Percentiles rank a stretch among this genome's conserved stretches.
phyloP scores from a whole-genome alignment of 92 coral and sea anemone genomes.

The Scolanthus callimorphus region DNA sequence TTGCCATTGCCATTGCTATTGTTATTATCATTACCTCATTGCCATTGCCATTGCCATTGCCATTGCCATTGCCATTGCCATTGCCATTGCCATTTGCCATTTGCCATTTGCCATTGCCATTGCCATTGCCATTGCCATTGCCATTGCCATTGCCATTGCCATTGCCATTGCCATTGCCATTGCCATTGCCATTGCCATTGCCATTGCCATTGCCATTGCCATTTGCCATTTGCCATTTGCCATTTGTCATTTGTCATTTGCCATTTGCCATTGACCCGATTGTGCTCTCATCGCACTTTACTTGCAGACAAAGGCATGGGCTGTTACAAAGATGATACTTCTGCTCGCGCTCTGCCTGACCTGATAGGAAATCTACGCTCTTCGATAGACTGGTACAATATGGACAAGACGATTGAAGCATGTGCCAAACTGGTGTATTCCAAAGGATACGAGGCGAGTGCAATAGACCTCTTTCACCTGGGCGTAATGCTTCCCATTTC shows the following conservation, averaged over 20 bases:
- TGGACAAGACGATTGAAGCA: slow-evolving; percentile 58
- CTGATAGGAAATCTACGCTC: slow-evolving; percentile 40
- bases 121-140: slow-evolving; percentile 7
- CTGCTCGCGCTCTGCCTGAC: slow-evolving; percentile 44
- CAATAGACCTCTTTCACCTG: no score
- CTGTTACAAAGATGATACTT: slow-evolving; percentile 12
- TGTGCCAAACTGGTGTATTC: slow-evolving; percentile 62
- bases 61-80: slow-evolving; percentile 21
- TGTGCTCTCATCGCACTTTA: background rate
- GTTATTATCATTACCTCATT: no score
- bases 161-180: slow-evolving; percentile 7
- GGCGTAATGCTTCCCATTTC: no score
- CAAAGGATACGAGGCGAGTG: slow-evolving; percentile 59
- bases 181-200: background rate
- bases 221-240: no score
- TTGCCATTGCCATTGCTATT: slow-evolving; percentile 9
- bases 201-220: background rate
- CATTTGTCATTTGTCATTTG: background rate
- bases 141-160: slow-evolving; percentile 17
- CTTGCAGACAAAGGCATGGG: slow-evolving; percentile 14
- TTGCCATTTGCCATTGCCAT: no score
- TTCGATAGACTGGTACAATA: slow-evolving; percentile 76
- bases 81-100: no score
- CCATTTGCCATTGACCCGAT: background rate
- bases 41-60: slow-evolving; percentile 16